phyloP scores from a whole-genome alignment of 1,140 invertebrate genomes.

The Idris sp. region DNA sequence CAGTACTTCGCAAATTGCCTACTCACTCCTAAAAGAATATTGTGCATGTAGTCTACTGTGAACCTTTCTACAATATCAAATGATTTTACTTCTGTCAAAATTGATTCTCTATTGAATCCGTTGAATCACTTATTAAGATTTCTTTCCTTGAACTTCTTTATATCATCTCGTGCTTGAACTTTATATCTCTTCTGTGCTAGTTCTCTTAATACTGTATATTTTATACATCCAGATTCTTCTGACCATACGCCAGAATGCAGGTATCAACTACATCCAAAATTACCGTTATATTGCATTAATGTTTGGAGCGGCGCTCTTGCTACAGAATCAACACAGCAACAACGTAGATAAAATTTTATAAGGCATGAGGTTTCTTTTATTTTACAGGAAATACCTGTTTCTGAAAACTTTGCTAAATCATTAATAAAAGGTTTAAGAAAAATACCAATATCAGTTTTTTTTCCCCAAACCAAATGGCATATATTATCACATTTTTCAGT shows the following conservation, averaged over 20 bases:
- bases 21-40: conserved; percentile 5
- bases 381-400: conserved; percentile 21
- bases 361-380: background rate
- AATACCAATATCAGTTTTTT: conserved; percentile 36
- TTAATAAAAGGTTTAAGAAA: conserved; percentile 28
- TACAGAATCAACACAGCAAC: conserved; percentile 37
- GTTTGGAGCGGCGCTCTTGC: conserved; percentile 29
- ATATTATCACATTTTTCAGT: conserved; percentile 21
- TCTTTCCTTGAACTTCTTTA: conserved; percentile 1
- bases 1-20: conserved; percentile 8
- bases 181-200: conserved; percentile 1
- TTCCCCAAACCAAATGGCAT: conserved; percentile 38
- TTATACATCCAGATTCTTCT: conserved; percentile 1
- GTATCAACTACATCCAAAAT: conserved; percentile 37
- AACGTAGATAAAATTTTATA: conserved; percentile 29
- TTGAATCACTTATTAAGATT: too few species aligned
- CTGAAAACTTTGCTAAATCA: conserved; percentile 20
- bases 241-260: conserved; percentile 30
- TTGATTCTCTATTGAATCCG: too few species aligned
- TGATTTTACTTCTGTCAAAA: conserved; percentile 12
- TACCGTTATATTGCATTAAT: conserved; percentile 25
- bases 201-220: conserved; percentile 7
- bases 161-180: conserved; percentile 3
- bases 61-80: conserved; percentile 15
- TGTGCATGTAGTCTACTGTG: conserved; percentile 6